Evolutionary conservation across 2,113 vertebrate genomes (phyloP).

Genomic region (Tonatia bakeri): DNA sequence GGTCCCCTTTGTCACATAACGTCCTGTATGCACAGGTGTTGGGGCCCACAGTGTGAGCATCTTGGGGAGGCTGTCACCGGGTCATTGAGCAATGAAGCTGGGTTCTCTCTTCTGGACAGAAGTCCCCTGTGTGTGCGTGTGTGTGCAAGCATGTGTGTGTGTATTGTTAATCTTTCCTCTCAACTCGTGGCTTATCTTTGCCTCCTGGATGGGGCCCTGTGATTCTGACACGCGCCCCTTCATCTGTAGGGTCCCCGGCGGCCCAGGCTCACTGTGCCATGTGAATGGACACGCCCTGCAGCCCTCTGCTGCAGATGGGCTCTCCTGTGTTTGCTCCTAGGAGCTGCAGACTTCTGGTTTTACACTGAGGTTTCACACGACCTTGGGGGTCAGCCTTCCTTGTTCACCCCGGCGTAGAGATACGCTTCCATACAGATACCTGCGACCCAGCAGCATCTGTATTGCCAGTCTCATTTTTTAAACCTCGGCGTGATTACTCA

Average conservation of each 20-base stretch:
- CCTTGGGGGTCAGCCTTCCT: no score
- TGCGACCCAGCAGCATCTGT: no score
- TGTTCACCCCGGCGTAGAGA: no score
- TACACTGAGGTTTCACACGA: no score
- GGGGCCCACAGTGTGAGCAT: accelerated
- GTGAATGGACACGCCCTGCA: not conserved
- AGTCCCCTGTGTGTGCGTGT: not conserved
- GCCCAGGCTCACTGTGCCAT: no score
- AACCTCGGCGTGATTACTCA: no score
- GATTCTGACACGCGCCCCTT: not conserved
- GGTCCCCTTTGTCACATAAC: accelerated
- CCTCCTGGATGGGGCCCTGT: not conserved
- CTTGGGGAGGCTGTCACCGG: no score
- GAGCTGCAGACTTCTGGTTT: accelerated
- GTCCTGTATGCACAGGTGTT: accelerated
- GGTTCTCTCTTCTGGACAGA: not conserved
- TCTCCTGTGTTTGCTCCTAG: accelerated
- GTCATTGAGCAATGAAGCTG: not conserved
- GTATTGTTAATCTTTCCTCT: not conserved
- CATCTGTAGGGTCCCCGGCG: accelerated
- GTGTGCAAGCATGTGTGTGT: not conserved
- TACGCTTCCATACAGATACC: no score
- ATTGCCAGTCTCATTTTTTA: accelerated
- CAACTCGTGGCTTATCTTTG: not conserved
- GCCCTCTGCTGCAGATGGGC: accelerated